Evolutionary conservation across 2,113 vertebrate species (phyloP).

Genomic region (Nettapus auritus): DNA sequence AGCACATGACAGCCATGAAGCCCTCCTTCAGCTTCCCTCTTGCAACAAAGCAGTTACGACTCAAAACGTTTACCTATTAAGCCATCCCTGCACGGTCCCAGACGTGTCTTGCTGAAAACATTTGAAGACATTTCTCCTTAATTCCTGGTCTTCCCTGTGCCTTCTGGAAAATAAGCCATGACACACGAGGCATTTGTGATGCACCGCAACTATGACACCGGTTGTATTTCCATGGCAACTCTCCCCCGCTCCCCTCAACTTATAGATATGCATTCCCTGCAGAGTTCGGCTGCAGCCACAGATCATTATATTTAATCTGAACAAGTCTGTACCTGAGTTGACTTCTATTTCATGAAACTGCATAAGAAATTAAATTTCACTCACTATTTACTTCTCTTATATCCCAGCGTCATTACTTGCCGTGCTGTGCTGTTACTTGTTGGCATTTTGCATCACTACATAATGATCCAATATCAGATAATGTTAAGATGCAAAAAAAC

Average conservation of each 20-base stretch:
- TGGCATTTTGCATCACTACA: constrained; percentile 57
- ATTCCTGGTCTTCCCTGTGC: neutral
- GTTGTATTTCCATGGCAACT: constrained; percentile 66
- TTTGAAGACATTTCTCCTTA: neutral
- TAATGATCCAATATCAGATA: constrained; percentile 64
- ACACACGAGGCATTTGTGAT: constrained; percentile 16
- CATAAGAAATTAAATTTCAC: constrained; percentile 49
- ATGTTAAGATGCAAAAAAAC: constrained; percentile 60
- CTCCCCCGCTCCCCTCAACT: neutral
- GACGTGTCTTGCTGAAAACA: neutral
- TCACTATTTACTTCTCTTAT: constrained; percentile 38
- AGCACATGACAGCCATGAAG: neutral
- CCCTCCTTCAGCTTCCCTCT: neutral
- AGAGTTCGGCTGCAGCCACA: constrained; percentile 12
- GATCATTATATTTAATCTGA: constrained; percentile 55
- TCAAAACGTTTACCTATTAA: neutral
- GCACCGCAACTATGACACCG: neutral
- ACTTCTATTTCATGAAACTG: constrained; percentile 16
- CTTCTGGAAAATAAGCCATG: constrained; percentile 60
- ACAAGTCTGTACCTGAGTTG: constrained; percentile 44
- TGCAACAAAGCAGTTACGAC: neutral
- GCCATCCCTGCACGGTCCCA: neutral
- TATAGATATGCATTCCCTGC: constrained; percentile 5
- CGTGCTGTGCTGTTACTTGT: constrained; percentile 3
- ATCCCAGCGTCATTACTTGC: neutral